Evolutionary conservation across 2,797 vertebrate genomes (phyloP), one percentile per base, ranked within the genome.

Genomic region (Tokudaia tokunoshimensis): DNA sequence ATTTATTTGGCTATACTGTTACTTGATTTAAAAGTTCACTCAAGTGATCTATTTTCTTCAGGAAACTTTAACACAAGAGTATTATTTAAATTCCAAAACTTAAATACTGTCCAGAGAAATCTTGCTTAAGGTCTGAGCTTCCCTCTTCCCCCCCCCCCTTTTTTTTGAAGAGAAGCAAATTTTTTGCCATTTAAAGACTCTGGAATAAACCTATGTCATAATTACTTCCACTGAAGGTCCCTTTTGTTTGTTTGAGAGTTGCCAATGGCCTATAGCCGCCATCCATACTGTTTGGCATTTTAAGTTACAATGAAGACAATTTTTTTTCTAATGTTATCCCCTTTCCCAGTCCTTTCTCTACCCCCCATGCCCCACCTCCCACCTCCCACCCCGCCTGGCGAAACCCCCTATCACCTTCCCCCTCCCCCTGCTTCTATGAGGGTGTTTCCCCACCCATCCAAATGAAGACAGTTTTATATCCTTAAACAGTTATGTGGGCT

Each of bases 271-370:
- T 61, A 14, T 29, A 55, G 55, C 31, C 3, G 9, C 84, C 84
- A 57, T 94, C 86, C 83, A 79, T 61, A 79, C 67, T 82, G 91
- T 89, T 88, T 96, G 85, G 78, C 13, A 61, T 92, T 97, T 92
- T 52, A 94, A 3, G 29, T 84, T 96, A 20, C 31, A 91, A 65
- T 81, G 67, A 78, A 94, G 78, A 81, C 6, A 93, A 83, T 94
- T 90, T 22, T 92, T 52, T 52, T 52, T 52, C 52, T 12, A 52
- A 52, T 52, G 12, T 52, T 52, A 52, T 13, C 52, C 52, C 52
- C 52, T 52, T 52, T 52, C 52, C 52, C 12, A 10, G 52, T 52
- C 52, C 52, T 41, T 41, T 41, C 41, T 3, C 41, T 3, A 41
- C 41, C 41, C 41, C 41, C 41, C 41, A 41, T 3, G 41, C 41